Evolutionary conservation across 2,888 invertebrate species (phyloP), one percentile per base, ranked within the genome.

Genomic region (Diogma glabrata): DNA sequence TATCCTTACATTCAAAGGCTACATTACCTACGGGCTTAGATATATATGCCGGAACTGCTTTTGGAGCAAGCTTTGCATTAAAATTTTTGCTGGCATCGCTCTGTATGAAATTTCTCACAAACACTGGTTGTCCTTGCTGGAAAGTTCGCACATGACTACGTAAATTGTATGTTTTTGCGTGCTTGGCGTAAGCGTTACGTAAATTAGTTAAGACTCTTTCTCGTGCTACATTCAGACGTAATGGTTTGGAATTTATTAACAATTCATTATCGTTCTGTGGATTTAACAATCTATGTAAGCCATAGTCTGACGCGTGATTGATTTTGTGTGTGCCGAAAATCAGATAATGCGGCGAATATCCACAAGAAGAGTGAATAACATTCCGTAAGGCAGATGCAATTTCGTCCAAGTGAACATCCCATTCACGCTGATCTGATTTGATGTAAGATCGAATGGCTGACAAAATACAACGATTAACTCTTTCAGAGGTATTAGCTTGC

Each of bases 301-400:
- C 17, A 43, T 43, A 43, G 14, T 43, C 43, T 12, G 12, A 3
- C 2, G 8, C 43, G 8, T 43, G 43, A 2, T 2, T 12, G 28
- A 28, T 28, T 12, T 28, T 28, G 9, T 28, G 28, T 28, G 2
- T 28, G 9, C 2, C 28, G 14, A 43, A 43, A 3, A 10, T 22
- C 4, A 43, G 22, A 43, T 43, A 43, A 12, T 43, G 43, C 8
- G 43, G 43, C 2, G 43, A 43, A 20, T 43, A 43, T 43, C 43
- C 22, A 20, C 12, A 12, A 7, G 43, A 43, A 2, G 20, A 1
- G n/a, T 43, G 43, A 2, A 3, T 4, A 2, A 43, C 43, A 22
- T 43, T 43, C 2, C 43, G 43, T 6, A 43, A 12, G 3, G 43
- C 43, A 2, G 7, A 43, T 12, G 10, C 9, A 28, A 28, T 28